phyloP scores from a whole-genome alignment of 1,140 invertebrate species.

The Lithobius niger region DNA sequence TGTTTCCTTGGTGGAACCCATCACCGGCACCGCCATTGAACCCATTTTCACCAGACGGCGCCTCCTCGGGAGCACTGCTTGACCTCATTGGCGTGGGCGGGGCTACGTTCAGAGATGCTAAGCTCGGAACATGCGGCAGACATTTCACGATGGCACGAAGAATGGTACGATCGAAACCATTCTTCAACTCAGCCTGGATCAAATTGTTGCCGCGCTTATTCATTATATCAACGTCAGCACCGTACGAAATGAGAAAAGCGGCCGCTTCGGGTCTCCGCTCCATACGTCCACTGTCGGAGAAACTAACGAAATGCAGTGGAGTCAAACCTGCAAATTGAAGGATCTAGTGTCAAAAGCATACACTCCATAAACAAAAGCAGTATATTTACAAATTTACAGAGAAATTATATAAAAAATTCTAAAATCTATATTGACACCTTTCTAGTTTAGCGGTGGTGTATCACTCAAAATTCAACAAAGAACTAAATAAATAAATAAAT shows the following conservation, averaged over 20 bases:
- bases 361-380: not conserved
- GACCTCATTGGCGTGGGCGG: not conserved
- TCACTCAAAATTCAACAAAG: too few relatives aligned
- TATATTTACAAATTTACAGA: not conserved
- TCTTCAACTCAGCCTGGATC: conserved; percentile 23
- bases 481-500: too few relatives aligned
- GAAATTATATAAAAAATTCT: not conserved
- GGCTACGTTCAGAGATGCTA: conserved; percentile 19
- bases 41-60: conserved; percentile 9
- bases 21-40: conserved; percentile 9
- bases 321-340: conserved; percentile 22
- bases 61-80: not conserved
- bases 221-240: conserved; percentile 24
- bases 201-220: conserved; percentile 22
- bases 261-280: conserved; percentile 25
- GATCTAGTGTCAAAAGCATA: not conserved
- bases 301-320: conserved; percentile 29
- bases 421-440: too few relatives aligned
- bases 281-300: conserved; percentile 22
- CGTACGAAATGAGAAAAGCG: conserved; percentile 26
- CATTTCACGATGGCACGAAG: conserved; percentile 25
- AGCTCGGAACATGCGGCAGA: conserved; percentile 20
- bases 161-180: conserved; percentile 20
- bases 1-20: not conserved
- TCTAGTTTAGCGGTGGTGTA: too few relatives aligned